Base-by-base conservation (phyloP, 2,797 vertebrate genomes). In the Lycodopsis pacificus region DNA sequence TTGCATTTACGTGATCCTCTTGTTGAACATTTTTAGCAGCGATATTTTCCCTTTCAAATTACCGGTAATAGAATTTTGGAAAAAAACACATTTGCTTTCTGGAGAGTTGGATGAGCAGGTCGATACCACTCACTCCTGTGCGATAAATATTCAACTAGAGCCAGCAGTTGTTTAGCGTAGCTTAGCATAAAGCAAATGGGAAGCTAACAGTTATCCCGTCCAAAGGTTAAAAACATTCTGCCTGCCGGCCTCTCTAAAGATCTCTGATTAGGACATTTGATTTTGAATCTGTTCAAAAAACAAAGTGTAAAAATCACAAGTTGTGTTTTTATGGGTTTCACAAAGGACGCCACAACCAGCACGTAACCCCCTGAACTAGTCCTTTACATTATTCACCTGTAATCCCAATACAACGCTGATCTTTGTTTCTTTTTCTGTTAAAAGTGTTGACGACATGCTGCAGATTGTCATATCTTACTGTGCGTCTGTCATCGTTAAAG, bases 401-500 rank as follows among this genome's bases (percentile, higher is more conserved):
- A 30, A 66, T 63, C 19, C 22, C 36, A 48, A 25, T 6, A 42
- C 17, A 36, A 25, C 11, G 4, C 0, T 11, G 14, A 32, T 48
- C 54, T 81, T 27, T 32, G 57, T 49, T 20, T 67, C 22, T 71
- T 53, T 15, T 34, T 73, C 56, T 19, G 32, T n/a, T 65, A 7
- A 58, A 20, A 9, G n/a, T 53, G 40, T 69, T 22, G 14, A 38
- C 22, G 56, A 19, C 53, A 34, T 32, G 25, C 30, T 59, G 59
- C 46, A 15, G 15, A 32, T 22, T 56, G 70, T 72, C 32, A 77
- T 34, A 69, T 48, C 61, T 81, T 27, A 4, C 38, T 80, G 46
- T 40, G 34, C 20, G 73, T 81, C 67, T 56, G 34, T 22, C 27
- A 32, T 54, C 46, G 2, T 25, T 62, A 36, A 57, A 27, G 32